Percentiles rank a stretch among this genome's conserved stretches.
Conservation (phyloP, 2,888 invertebrate genomes). For the Clepsis dumicolana region DNA sequence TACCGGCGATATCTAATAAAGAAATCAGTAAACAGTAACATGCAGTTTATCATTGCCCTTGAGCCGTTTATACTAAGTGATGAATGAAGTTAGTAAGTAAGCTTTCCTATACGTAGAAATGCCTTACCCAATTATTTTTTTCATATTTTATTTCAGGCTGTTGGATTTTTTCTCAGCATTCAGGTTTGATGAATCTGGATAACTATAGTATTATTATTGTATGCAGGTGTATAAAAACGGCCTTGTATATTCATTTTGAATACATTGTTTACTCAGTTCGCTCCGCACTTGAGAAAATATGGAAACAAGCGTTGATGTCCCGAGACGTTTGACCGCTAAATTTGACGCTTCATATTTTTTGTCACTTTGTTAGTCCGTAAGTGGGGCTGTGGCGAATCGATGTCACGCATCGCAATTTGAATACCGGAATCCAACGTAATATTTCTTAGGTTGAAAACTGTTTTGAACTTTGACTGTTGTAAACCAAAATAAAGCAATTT, state of each 20-base stretch:
- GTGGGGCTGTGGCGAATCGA: slow-evolving; percentile 32
- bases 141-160: not conserved
- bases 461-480: not conserved
- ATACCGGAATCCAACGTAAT: slow-evolving; percentile 13
- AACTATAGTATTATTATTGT: not conserved
- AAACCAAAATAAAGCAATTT: slow-evolving; percentile 12
- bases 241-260: slow-evolving; percentile 32
- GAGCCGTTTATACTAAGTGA: too few species aligned
- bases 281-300: slow-evolving; percentile 35
- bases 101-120: not conserved
- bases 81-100: too few species aligned
- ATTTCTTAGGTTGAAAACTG: not conserved
- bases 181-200: not conserved
- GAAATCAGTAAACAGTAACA: slow-evolving; percentile 69
- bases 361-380: slow-evolving; percentile 37
- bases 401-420: slow-evolving; percentile 22
- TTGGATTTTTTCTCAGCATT: too few species aligned
- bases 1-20: slow-evolving; percentile 81
- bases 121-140: not conserved
- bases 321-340: slow-evolving; percentile 34
- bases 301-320: slow-evolving; percentile 14
- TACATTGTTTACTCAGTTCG: slow-evolving; percentile 30
- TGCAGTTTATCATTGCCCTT: slow-evolving; percentile 48
- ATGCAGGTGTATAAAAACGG: not conserved
- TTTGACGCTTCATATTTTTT: slow-evolving; percentile 34